Evolutionary conservation across 2,113 vertebrate species (phyloP), one percentile per base, ranked within the genome.

Genomic region (Cepphus grylle): DNA sequence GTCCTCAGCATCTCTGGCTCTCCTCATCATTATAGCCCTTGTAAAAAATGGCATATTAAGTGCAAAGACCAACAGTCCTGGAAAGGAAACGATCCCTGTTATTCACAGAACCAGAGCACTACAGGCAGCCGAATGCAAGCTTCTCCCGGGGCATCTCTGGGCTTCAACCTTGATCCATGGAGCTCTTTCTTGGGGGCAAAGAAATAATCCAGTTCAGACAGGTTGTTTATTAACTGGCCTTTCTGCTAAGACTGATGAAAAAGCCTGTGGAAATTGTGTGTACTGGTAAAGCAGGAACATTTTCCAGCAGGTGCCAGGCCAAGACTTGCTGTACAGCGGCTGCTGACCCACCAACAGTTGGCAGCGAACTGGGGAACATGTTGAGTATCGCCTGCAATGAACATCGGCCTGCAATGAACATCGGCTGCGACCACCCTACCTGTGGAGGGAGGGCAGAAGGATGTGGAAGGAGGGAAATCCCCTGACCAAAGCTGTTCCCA

Each of bases 41-140:
- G 80, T 86, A 26, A 94, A 95, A 97, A 76, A 76, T 58, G 94
- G 56, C 81, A 77, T n/a, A 50, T 83, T 85, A 81, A 95, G 52
- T 88, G 84, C 55, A 80, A 94, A 79, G 91, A 89, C 52, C 86
- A 91, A 65, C 56, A 91, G 5, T 69, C 43, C 43, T 85, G 55
- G 77, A 76, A 86, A 92, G 25, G 42, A 88, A 85, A 93, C 0
- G 3, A 74, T 53, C 53, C 42, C 76, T 2, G 2, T 78, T 89
- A 82, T 62, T 85, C 84, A 82, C 52, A 47, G 86, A 87, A 32
- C 53, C 69, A 53, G 55, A 86, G 66, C 61, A n/a, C 36, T 15
- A 32, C 0, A 1, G 55, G 42, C 80, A 95, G 79, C 17, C 2
- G 1, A 85, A 66, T n/a, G 16, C 29, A 72, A 63, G 36, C 29